Evolutionary conservation across 2,113 vertebrate genomes (phyloP), one percentile per base, ranked within the genome.

Genomic region (Aptenodytes patagonicus): DNA sequence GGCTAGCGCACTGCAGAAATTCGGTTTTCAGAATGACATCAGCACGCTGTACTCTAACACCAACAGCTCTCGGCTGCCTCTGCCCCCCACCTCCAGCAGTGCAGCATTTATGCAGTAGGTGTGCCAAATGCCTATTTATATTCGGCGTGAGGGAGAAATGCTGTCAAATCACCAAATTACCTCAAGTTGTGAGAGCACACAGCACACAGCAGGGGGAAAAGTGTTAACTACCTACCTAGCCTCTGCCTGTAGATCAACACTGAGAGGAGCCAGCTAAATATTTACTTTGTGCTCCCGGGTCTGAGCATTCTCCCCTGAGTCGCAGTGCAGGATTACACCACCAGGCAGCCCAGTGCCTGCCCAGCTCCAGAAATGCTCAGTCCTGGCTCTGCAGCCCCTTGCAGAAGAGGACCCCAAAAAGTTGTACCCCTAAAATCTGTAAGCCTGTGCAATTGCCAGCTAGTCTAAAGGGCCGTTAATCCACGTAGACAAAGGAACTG

Each of bases 351-450:
- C 55, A 38, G 57, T 1, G 3, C 34, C 46, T 0, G 0, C 36
- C 9, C 34, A 46, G 47, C 44, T 4, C 76, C 75, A 32, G 40
- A 62, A 24, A 69, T 3, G 5, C 2, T 0, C 0, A 0, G 7
- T 29, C 28, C 22, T 11, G 75, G 29, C 49, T 57, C 2, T 0
- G 46, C 54, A 61, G 61, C 14, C 8, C 40, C 13, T n/a, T 55
- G 91, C 38, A 70, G 64, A 78, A 70, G 34, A 22, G 12, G 65
- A 4, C 11, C 26, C 20, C 3, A 1, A 42, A n/a, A 77, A 64
- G 9, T 3, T 49, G 29, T 11, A 87, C 19, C 14, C 69, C 42
- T 70, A 66, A 62, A 79, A 82, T 31, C 31, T 38, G 4, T 22
- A 25, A 65, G 26, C 21, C 31, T 71, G 20, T 17, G 34, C 28